Evolutionary conservation across 23 tunicate genomes (phyloP), one percentile per base, ranked within the genome.

Genomic region (Ciona savignyi): DNA sequence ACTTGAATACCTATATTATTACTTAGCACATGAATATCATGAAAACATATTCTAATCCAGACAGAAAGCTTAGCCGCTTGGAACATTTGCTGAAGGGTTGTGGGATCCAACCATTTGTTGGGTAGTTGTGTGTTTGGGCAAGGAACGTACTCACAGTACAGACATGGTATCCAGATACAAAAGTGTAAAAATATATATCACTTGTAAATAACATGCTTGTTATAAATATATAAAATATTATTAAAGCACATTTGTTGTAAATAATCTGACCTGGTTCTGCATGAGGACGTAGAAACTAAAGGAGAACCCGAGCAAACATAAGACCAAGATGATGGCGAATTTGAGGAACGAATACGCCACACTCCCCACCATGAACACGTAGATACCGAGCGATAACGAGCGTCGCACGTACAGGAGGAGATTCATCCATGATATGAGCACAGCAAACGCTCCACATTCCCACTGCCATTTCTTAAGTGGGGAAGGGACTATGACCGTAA

Each of bases 281-380:
- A 86, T 35, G 25, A 86, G 42, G 25, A 86, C 78, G 70, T 74
- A 83, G 66, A 88, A 88, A 65, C 88, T 88, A 71, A 77, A 34
- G 20, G 87, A 34, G 73, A 88, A 88, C 29, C 87, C 96, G 27
- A 88, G 35, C 4, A 88, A 32, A 67, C 81, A 76, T 24, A 86
- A 60, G 42, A 78, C 9, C 68, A 88, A 78, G 32, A 81, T 68
- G 2, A 67, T n/a, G 26, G 80, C 80, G 31, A 82, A 82, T 27
- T 67, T 67, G 1, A 67, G 32, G 77, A 82, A 82, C 0, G 87
- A 74, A n/a, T 64, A 62, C 20, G 60, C 70, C 33, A 82, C 87
- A 33, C 70, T 82, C 34, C 60, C 66, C 9, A 82, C 71, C 87
- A 82, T 82, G 30, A 82, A 66, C 24, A 82, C 75, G 32, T 82